Percentiles rank a stretch among this genome's conserved stretches.
Evolutionary conservation across 2,113 vertebrate species (phyloP).

Genomic region (Cynoglossus semilaevis): DNA sequence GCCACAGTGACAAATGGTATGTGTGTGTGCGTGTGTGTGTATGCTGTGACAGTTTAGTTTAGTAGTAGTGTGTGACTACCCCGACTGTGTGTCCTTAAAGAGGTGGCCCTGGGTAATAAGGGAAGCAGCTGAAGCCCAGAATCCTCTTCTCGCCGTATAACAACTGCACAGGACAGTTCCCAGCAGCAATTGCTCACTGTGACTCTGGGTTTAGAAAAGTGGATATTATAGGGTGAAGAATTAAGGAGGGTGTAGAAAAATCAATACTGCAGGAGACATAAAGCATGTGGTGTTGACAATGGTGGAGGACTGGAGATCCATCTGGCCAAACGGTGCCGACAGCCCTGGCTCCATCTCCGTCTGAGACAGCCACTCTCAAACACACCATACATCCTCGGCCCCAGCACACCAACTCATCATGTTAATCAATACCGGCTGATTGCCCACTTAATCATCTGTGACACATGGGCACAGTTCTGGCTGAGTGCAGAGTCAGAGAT

Average conservation of each 20-base stretch:
- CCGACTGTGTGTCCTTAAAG: conserved; percentile 37
- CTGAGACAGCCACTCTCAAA: conserved; percentile 51
- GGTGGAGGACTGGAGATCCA: conserved; percentile 58
- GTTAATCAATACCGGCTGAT: conserved; percentile 77
- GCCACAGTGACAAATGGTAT: conserved; percentile 20
- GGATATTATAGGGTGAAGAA: conserved; percentile 58
- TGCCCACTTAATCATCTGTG: conserved; percentile 72
- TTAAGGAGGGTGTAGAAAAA: conserved; percentile 67
- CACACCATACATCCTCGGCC: conserved; percentile 47
- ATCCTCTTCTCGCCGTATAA: conserved; percentile 18
- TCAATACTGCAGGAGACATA: conserved; percentile 73
- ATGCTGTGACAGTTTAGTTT: conserved; percentile 26
- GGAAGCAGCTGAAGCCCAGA: conserved; percentile 9
- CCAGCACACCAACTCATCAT: conserved; percentile 67
- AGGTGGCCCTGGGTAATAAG: conserved; percentile 18
- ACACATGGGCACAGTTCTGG: conserved; percentile 60
- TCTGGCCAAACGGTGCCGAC: conserved; percentile 58
- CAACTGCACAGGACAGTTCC: conserved; percentile 31
- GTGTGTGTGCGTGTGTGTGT: neutral
- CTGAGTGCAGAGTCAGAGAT: conserved; percentile 46
- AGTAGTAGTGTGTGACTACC: neutral
- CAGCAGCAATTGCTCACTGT: conserved; percentile 52
- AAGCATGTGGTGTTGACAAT: conserved; percentile 67
- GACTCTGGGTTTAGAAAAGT: conserved; percentile 54
- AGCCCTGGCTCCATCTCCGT: conserved; percentile 59